Base-by-base conservation (phyloP, 2,888 invertebrate genomes). In the Drosophila yooni region DNA sequence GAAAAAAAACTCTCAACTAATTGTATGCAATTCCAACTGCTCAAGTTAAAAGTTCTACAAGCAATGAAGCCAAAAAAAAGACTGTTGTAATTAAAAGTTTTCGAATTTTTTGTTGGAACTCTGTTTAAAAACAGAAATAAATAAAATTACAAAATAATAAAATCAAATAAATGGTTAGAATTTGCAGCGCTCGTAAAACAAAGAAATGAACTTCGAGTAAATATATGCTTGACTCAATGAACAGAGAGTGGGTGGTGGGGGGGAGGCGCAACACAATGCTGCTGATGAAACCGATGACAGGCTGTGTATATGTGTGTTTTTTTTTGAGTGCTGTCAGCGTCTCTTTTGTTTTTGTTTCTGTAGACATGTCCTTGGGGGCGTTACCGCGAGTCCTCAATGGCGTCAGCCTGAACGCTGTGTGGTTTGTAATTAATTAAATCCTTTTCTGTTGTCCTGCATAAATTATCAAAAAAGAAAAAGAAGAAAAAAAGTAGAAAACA, bases 381-480 rank as follows among this genome's bases (percentile, higher is more conserved):
- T 8, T n/a, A 13, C 10, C 34, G 43, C 34, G 33, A 29, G 40
- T 25, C 53, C 52, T 51, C 25, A 51, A 33, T 13, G 31, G 38
- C 5, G 48, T 38, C 40, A 27, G 25, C 43, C 18, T 38, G 11
- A 40, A 18, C 13, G 13, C 34, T 33, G 52, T 46, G 63, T 46
- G 33, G 53, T 38, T 62, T 69, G 74, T 74, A 76, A 83, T 83
- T 83, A 79, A 81, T 85, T 72, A 73, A 83, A 75, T 58, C 71
- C 53, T 65, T 70, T 60, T 52, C 36, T 48, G 48, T 18, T 52
- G 52, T 50, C 53, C 68, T 73, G 72, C 76, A 74, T 76, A 79
- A 74, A 70, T 83, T 72, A 74, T 64, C 21, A 68, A 56, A 36
- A 10, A n/a, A 3, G 13, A 18, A 18, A 46, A 0, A 25, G 7